Conservation (phyloP, 2,797 vertebrate genomes). For the Ctenopoma multispine region DNA sequence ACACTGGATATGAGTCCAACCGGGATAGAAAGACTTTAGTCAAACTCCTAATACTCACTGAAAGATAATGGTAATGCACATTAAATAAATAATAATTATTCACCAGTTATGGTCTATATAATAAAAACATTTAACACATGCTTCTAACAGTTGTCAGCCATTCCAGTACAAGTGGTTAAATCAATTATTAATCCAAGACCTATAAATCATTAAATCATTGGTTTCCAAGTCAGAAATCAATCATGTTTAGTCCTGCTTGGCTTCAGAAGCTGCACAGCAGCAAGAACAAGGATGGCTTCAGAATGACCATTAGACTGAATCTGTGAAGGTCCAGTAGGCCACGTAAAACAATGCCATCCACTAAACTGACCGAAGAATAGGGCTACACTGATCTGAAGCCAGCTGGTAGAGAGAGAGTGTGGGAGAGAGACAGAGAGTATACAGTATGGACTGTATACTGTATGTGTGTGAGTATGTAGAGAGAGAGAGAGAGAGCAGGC, state of each 20-base stretch:
- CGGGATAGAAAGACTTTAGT: too few species aligned
- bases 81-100: too few species aligned
- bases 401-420: slow-evolving; percentile 23
- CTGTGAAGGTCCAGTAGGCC: slow-evolving; percentile 6
- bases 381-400: slow-evolving; percentile 43
- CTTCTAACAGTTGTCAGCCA: not conserved
- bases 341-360: slow-evolving; percentile 49
- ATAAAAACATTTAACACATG: not conserved
- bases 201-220: not conserved
- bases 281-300: slow-evolving; percentile 7
- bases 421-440: slow-evolving; percentile 3
- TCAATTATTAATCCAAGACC: not conserved
- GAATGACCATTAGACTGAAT: slow-evolving; percentile 3
- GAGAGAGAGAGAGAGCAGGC: slow-evolving; percentile 1
- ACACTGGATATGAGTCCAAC: too few species aligned
- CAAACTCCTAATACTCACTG: too few species aligned
- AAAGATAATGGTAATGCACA: too few species aligned
- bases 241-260: slow-evolving; percentile 4
- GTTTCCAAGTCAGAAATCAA: slow-evolving; percentile 16
- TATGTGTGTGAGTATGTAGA: slow-evolving; percentile 12
- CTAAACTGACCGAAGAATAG: slow-evolving; percentile 29
- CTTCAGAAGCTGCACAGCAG: slow-evolving; percentile 19
- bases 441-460: not conserved
- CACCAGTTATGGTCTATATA: too few species aligned
- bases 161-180: not conserved